These are phyloP conservation scores for Verasper variegatus DNA, from an alignment of 2,113 vertebrate species.

Conservation along the genomic window DNA sequence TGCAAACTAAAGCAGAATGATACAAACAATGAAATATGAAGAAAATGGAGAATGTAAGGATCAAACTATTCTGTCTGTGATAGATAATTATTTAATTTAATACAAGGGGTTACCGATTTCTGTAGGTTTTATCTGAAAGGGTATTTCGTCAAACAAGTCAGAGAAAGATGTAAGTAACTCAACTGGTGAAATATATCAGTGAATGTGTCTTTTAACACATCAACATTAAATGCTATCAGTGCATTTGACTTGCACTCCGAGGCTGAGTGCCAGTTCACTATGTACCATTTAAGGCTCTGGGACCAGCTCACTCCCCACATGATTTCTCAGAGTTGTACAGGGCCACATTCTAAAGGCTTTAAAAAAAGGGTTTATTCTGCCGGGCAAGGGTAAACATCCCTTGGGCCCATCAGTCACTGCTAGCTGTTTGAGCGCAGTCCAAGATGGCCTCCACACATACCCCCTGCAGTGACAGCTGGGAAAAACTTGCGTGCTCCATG, in stretches of 20 bases:
- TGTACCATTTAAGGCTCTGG: conserved; percentile 63
- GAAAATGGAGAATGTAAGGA: not conserved
- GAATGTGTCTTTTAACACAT: not conserved
- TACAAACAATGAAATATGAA: not conserved
- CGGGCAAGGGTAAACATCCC: conserved; percentile 60
- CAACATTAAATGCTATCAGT: conserved; percentile 28
- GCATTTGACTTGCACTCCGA: conserved; percentile 40
- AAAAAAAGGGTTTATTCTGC: conserved; percentile 55
- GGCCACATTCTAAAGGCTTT: conserved; percentile 1
- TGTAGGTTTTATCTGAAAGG: too few relatives aligned
- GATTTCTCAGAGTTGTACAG: conserved; percentile 44
- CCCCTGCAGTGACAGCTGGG: conserved; percentile 26
- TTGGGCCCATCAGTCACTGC: conserved; percentile 62
- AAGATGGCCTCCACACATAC: conserved; percentile 44
- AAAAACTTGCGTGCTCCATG: conserved; percentile 48
- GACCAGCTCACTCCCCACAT: conserved; percentile 49
- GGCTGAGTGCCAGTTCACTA: conserved; percentile 45
- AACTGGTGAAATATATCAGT: too few relatives aligned
- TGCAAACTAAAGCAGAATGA: too few relatives aligned
- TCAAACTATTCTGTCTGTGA: not conserved
- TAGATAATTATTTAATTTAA: too few relatives aligned
- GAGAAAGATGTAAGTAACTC: not conserved
- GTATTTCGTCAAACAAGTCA: too few relatives aligned
- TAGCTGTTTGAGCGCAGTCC: conserved; percentile 62
- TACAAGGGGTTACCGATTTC: too few relatives aligned